Evolutionary conservation across 2,797 vertebrate species (phyloP).

Genomic region (Gambusia yucatana): DNA sequence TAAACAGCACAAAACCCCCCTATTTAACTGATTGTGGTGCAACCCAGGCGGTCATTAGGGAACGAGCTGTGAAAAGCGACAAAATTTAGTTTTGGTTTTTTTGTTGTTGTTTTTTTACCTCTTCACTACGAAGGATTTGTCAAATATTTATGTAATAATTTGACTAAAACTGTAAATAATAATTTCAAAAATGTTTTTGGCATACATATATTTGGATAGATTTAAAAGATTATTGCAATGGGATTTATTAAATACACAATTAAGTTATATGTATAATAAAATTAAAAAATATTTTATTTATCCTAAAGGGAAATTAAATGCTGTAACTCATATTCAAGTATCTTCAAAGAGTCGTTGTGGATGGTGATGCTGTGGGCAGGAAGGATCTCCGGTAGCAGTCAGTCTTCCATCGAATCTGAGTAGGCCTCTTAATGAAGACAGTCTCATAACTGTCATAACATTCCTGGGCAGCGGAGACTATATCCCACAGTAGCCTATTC

Average conservation of each 20-base stretch:
- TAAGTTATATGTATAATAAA: background rate
- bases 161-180: background rate
- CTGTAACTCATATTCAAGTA: background rate
- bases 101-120: background rate
- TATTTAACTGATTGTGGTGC: background rate
- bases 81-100: background rate
- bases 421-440: background rate
- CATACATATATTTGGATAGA: background rate
- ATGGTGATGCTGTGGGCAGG: background rate
- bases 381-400: background rate
- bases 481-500: background rate
- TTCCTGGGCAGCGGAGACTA: background rate
- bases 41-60: constrained; percentile 2
- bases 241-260: background rate
- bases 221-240: background rate
- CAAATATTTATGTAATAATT: background rate
- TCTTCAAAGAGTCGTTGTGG: background rate
- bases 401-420: background rate
- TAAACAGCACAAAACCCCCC: rapidly evolving
- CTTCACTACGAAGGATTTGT: background rate
- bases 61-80: background rate
- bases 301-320: background rate
- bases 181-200: background rate
- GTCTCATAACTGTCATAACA: background rate
- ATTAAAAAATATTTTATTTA: background rate